These are phyloP conservation scores for Chiridota heheva DNA, from an alignment of 35 echinoderm and acorn worm species.

Conservation along the genomic window DNA sequence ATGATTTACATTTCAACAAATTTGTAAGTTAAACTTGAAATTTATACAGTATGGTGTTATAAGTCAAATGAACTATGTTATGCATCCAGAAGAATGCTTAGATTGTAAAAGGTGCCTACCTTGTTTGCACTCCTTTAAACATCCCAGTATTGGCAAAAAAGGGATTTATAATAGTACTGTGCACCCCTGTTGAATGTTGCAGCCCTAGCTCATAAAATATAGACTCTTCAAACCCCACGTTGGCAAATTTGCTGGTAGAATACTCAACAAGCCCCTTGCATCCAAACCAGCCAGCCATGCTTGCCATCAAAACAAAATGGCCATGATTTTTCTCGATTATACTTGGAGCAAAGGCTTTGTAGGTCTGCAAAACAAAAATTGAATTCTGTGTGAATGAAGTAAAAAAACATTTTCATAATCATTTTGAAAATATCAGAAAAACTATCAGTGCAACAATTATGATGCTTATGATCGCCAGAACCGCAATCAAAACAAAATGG, in stretches of 20 bases:
- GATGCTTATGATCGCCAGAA: too few relatives aligned
- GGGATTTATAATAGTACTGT: conserved; percentile 78
- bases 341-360: conserved; percentile 76
- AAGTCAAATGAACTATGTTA: too few relatives aligned
- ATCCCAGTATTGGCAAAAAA: conserved; percentile 91
- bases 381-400: neutral
- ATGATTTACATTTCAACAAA: too few relatives aligned
- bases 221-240: conserved; percentile 78
- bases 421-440: too few relatives aligned
- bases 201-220: conserved; percentile 60
- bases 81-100: too few relatives aligned
- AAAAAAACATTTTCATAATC: neutral
- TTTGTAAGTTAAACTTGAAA: too few relatives aligned
- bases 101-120: too few relatives aligned
- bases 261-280: conserved; percentile 64
- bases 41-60: too few relatives aligned
- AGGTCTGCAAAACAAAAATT: conserved; percentile 47
- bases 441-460: too few relatives aligned
- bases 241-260: conserved; percentile 83
- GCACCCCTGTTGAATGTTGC: conserved; percentile 47
- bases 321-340: conserved; percentile 84
- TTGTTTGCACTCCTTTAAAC: conserved; percentile 80
- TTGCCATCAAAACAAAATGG: conserved; percentile 83
- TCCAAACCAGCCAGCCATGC: conserved; percentile 68
- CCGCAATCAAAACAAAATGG: conserved; percentile 82